A percentile compares a stretch with the other conserved stretches of the same genome.
Conservation (phyloP, 2,888 invertebrate genomes). For the Schrankia costaestrigalis region DNA sequence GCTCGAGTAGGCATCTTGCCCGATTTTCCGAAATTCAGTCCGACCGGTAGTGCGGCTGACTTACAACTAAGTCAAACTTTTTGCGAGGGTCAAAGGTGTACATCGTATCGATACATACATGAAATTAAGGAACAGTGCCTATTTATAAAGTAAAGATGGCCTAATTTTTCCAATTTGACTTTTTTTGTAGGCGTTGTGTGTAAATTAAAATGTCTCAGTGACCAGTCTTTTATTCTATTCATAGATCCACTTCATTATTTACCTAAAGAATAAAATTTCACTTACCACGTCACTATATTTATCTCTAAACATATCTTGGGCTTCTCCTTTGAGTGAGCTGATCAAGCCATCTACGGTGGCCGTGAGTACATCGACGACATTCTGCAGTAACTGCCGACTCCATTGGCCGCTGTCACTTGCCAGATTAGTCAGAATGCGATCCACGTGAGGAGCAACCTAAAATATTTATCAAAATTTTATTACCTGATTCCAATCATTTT, state of each 20-base stretch:
- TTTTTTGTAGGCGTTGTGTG: too few species aligned
- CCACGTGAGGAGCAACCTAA: conserved; percentile 73
- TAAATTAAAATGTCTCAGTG: too few species aligned
- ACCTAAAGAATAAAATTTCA: conserved; percentile 9
- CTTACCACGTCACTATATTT: conserved; percentile 74
- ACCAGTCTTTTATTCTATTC: too few species aligned
- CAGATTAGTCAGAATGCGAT: conserved; percentile 72
- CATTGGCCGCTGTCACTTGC: conserved; percentile 81
- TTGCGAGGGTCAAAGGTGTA: neutral
- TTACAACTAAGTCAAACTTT: conserved; percentile 10
- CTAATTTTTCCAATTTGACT: too few species aligned
- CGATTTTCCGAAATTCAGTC: conserved; percentile 1
- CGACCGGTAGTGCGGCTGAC: conserved; percentile 9
- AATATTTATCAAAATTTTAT: neutral
- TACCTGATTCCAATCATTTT: neutral
- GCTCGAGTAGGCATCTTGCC: conserved; percentile 13
- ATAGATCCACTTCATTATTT: neutral
- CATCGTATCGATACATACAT: too few species aligned
- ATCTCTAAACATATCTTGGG: conserved; percentile 53
- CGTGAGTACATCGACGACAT: conserved; percentile 80
- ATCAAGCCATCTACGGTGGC: conserved; percentile 46
- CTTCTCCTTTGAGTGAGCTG: conserved; percentile 39
- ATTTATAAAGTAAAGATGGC: too few species aligned
- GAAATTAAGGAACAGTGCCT: too few species aligned
- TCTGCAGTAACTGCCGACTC: conserved; percentile 77